Evolutionary conservation across 2,113 vertebrate species (phyloP).

Genomic region (Hemicordylus capensis): DNA sequence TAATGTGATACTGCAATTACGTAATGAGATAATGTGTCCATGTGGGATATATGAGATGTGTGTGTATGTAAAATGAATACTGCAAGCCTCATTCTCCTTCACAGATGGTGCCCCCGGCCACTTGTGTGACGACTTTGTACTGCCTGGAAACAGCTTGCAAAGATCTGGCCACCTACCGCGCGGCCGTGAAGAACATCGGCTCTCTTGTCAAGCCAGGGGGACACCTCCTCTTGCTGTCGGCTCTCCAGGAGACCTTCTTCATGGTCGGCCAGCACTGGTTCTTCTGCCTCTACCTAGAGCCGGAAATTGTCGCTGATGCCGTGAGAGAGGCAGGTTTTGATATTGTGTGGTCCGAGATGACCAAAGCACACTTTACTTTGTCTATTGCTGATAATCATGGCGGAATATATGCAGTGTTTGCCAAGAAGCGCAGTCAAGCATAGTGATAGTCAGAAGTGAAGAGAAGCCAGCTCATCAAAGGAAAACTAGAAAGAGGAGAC

Average conservation of each 20-base stretch:
- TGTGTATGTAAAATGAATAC: too few relatives aligned
- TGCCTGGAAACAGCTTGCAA: constrained; percentile 72
- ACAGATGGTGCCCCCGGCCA: constrained; percentile 52
- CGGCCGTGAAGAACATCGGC: constrained; percentile 40
- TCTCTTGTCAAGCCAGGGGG: constrained; percentile 68
- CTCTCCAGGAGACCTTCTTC: constrained; percentile 65
- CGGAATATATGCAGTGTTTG: neutral
- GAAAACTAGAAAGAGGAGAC: too few relatives aligned
- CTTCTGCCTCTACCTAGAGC: constrained; percentile 63
- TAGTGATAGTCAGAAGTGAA: too few relatives aligned
- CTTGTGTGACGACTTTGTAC: constrained; percentile 70
- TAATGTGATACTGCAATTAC: too few relatives aligned
- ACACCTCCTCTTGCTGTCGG: constrained; percentile 62
- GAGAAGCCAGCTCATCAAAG: too few relatives aligned
- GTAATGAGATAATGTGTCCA: too few relatives aligned
- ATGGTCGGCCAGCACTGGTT: constrained; percentile 61
- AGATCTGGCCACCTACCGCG: constrained; percentile 57
- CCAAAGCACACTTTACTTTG: fast-evolving
- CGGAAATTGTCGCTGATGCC: constrained; percentile 32
- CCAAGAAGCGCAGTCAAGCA: neutral
- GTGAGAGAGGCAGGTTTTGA: neutral
- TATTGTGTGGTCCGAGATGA: neutral
- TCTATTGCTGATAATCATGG: neutral
- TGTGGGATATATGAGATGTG: too few relatives aligned
- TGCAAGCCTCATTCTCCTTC: too few relatives aligned